Base-by-base conservation (phyloP, 2,113 vertebrate genomes). In the Lophura nycthemera region DNA sequence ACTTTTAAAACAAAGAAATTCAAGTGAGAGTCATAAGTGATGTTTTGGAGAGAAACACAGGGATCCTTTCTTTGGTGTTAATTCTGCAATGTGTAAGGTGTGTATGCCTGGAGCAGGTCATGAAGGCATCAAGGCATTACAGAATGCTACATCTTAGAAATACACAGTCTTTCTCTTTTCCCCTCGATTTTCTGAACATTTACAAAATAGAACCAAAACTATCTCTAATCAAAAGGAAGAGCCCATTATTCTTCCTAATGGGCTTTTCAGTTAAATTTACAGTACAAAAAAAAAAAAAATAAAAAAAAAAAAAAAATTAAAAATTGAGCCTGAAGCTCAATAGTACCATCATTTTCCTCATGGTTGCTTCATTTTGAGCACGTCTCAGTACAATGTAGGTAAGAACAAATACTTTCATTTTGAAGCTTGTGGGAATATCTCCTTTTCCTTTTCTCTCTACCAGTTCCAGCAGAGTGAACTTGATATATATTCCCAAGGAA, bases 241-340 rank as follows among this genome's bases (percentile, higher is more conserved):
- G 13, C 10, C 42, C 14, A 52, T 65, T 0, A 13, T 73, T 92
- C 38, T 85, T 66, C 47, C 34, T 88, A 76, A 63, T 66, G 66
- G 61, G 13, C 8, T 89, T 88, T 92, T 92, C 64, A 80, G 8
- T 86, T 93, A 92, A 60, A 87, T 73, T 86, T 90, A 66, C 25
- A 73, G n/a, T 63, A 20, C 21, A 32, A 18, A n/a, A 21, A n/a
- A n/a, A 76, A 36, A n/a, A n/a, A 76, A 32, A 18, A n/a, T n/a
- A n/a, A 21, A n/a, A n/a, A 76, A 36, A n/a, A n/a, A 76, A 32
- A 18, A n/a, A 21, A n/a, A n/a, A 76, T 43, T 43, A 86, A 45
- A 14, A 13, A 27, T 75, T 47, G 45, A 30, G 8, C 83, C 40
- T 86, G 77, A 84, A 92, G 38, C 45, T 72, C 36, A 69, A 0